These are phyloP conservation scores for Cynopterus sphinx DNA, from an alignment of 2,797 vertebrate species.

Conservation along the genomic window DNA sequence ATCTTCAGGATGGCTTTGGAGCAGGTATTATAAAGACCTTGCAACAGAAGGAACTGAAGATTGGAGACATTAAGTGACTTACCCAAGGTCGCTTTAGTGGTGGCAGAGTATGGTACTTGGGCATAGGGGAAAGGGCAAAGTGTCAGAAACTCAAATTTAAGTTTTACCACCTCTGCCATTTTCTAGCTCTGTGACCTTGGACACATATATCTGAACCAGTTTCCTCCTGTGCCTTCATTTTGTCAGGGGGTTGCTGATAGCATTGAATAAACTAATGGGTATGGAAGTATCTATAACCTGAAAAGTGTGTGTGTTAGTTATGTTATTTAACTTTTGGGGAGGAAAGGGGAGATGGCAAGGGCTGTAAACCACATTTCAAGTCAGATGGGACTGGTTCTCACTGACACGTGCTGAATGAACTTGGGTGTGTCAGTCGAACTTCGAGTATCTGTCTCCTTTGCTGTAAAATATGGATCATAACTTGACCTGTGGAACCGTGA, in stretches of 20 bases:
- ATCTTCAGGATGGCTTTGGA: background rate
- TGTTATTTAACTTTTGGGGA: background rate
- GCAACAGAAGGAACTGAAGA: background rate
- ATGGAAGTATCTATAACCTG: background rate
- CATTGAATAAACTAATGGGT: background rate
- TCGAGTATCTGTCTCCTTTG: background rate
- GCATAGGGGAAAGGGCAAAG: background rate
- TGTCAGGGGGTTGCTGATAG: background rate
- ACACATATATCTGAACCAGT: background rate
- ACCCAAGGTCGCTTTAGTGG: background rate
- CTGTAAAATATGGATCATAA: background rate
- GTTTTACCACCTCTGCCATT: background rate
- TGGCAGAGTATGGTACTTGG: background rate
- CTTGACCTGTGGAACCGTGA: background rate
- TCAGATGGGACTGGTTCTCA: background rate
- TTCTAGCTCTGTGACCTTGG: background rate
- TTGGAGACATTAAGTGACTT: background rate
- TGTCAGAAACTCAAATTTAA: background rate
- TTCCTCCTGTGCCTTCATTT: background rate
- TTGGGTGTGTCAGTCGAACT: background rate
- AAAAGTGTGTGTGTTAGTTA: background rate
- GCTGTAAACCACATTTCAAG: background rate
- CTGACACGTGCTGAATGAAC: background rate
- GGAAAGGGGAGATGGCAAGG: background rate
- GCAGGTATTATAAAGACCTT: background rate